Percentiles rank a stretch among this genome's conserved stretches.
Evolutionary conservation across 2,113 vertebrate genomes (phyloP).

Genomic region (Dipodomys spectabilis): DNA sequence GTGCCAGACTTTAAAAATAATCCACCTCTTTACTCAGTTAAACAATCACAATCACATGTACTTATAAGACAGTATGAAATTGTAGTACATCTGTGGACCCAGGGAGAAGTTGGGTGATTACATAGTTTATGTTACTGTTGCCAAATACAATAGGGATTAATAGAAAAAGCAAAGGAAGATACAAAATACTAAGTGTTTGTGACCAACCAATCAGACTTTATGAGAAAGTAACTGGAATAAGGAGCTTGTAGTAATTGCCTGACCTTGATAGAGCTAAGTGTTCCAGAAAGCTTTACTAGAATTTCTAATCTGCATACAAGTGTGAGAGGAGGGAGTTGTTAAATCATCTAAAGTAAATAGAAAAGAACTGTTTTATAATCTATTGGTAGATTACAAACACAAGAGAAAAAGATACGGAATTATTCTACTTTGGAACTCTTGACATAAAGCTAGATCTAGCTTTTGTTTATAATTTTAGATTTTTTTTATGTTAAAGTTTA

Average conservation of each 20-base stretch:
- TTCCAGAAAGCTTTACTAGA: neutral
- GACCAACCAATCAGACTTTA: neutral
- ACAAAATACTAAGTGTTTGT: neutral
- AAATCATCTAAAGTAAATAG: neutral
- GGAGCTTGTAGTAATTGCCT: neutral
- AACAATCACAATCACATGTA: neutral
- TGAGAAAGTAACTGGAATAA: neutral
- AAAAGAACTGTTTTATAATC: neutral
- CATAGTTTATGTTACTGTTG: neutral
- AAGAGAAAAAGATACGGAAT: neutral
- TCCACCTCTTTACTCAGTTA: neutral
- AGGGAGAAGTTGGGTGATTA: neutral
- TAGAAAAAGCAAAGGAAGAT: neutral
- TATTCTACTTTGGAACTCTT: neutral
- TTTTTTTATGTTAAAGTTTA: slow-evolving; percentile 4
- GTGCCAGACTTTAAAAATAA: neutral
- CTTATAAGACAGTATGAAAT: neutral
- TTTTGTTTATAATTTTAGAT: neutral
- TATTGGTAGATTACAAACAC: neutral
- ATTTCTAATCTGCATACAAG: neutral
- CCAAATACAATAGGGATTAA: too few species aligned
- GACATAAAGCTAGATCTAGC: neutral
- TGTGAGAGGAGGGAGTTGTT: too few species aligned
- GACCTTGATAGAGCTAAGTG: neutral
- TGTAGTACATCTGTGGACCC: neutral